Conservation (phyloP, 2,797 vertebrate genomes). For the Triplophysa bombifrons region DNA sequence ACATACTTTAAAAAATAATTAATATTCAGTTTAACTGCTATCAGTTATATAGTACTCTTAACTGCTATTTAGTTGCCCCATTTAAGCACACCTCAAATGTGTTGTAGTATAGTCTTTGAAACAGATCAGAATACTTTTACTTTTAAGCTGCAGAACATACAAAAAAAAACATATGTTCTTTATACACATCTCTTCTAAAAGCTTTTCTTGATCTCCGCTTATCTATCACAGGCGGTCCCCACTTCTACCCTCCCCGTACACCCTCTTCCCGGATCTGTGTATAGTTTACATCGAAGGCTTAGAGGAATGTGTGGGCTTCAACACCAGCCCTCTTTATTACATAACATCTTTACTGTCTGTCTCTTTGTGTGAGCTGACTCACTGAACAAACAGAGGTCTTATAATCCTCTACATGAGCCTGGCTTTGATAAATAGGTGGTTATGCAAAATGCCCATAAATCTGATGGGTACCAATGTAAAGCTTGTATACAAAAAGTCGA, state of each 20-base stretch:
- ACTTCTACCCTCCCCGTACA: background rate
- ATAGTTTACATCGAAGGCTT: constrained; percentile 32
- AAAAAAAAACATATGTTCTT: too few relatives aligned
- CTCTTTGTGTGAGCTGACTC: constrained; percentile 32
- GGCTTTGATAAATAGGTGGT: constrained; percentile 20
- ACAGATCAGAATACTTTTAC: too few relatives aligned
- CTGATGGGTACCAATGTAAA: background rate
- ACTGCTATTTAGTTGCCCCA: too few relatives aligned
- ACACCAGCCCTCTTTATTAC: constrained; percentile 32
- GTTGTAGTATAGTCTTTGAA: too few relatives aligned
- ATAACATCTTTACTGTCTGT: constrained; percentile 29
- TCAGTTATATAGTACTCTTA: too few relatives aligned
- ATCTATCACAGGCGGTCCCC: background rate
- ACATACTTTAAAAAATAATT: too few relatives aligned
- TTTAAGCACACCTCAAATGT: too few relatives aligned
- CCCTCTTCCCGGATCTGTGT: constrained; percentile 10
- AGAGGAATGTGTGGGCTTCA: constrained; percentile 41
- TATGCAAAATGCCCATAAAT: constrained; percentile 21
- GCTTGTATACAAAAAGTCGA: background rate
- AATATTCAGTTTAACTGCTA: too few relatives aligned
- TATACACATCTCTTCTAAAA: too few relatives aligned
- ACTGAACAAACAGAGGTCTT: constrained; percentile 37
- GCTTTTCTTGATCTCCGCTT: too few relatives aligned
- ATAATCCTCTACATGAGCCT: constrained; percentile 15
- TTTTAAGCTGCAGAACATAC: too few relatives aligned